Evolutionary conservation across 2,888 invertebrate genomes (phyloP).

Genomic region (Drepana falcataria): DNA sequence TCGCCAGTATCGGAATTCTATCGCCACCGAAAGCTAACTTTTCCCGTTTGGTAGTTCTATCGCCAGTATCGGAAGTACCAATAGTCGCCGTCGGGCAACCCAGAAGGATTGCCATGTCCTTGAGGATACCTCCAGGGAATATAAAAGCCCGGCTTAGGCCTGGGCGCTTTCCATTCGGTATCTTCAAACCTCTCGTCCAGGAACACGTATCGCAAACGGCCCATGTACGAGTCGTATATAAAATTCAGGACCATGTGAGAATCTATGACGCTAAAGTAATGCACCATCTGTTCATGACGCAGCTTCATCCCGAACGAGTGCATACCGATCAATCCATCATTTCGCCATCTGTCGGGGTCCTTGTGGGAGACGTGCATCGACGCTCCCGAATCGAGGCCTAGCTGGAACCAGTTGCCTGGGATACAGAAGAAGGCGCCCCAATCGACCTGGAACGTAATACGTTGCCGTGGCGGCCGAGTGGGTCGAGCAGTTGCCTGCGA

Average conservation of each 20-base stretch:
- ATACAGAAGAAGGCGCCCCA: conserved; percentile 41
- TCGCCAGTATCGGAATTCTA: no score
- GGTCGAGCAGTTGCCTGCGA: no score
- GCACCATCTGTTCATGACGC: conserved; percentile 18
- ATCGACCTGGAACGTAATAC: conserved; percentile 26
- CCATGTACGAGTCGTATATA: conserved; percentile 27
- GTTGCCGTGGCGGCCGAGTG: no score
- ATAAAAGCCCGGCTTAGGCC: neutral
- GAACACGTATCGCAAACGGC: conserved; percentile 10
- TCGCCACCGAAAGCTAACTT: no score
- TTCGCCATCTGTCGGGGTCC: conserved; percentile 11
- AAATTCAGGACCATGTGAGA: conserved; percentile 29
- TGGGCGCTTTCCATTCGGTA: neutral
- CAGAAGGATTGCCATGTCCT: neutral
- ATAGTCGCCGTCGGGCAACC: neutral
- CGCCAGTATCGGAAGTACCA: neutral
- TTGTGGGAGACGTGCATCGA: conserved; percentile 19
- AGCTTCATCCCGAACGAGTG: conserved; percentile 28
- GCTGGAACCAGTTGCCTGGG: conserved; percentile 18
- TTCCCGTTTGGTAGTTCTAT: no score
- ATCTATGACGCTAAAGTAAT: conserved; percentile 35
- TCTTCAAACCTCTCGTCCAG: conserved; percentile 11
- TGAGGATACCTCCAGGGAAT: neutral
- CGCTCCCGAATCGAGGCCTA: conserved; percentile 34
- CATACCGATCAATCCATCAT: conserved; percentile 30